phyloP scores from a whole-genome alignment of 2,888 invertebrate species.

The Vanessa cardui region DNA sequence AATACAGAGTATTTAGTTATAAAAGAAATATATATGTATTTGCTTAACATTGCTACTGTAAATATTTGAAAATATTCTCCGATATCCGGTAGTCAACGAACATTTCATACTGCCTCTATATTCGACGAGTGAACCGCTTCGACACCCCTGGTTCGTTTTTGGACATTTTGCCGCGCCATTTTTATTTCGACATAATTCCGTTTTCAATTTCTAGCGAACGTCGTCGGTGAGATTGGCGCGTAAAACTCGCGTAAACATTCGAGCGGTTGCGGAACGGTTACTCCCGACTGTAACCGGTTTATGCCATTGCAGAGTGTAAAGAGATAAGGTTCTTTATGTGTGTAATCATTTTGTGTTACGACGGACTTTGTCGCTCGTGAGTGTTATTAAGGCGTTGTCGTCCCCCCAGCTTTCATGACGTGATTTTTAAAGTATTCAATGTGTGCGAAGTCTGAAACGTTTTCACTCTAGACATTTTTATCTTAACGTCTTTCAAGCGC shows the following conservation, averaged over 20 bases:
- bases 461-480: slow-evolving; percentile 15
- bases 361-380: slow-evolving; percentile 65
- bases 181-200: slow-evolving; percentile 75
- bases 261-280: slow-evolving; percentile 72
- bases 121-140: slow-evolving; percentile 1
- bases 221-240: slow-evolving; percentile 71
- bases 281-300: slow-evolving; percentile 74
- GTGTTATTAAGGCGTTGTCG: slow-evolving; percentile 67
- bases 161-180: slow-evolving; percentile 54
- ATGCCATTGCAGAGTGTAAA: slow-evolving; percentile 73
- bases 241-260: slow-evolving; percentile 79
- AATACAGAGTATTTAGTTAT: too few species aligned
- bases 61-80: slow-evolving; percentile 62
- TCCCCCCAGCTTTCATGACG: slow-evolving; percentile 53
- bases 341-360: slow-evolving; percentile 78
- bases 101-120: slow-evolving; percentile 63
- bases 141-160: slow-evolving; percentile 30
- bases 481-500: neutral
- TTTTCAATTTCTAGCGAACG: slow-evolving; percentile 76
- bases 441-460: slow-evolving; percentile 35
- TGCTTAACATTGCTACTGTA: slow-evolving; percentile 53
- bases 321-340: slow-evolving; percentile 79
- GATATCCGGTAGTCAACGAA: slow-evolving; percentile 63
- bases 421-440: slow-evolving; percentile 56
- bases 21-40: too few species aligned